These are phyloP conservation scores for Schizothorax lantsangensis DNA, from an alignment of 2,797 vertebrate genomes.

Conservation along the genomic window DNA sequence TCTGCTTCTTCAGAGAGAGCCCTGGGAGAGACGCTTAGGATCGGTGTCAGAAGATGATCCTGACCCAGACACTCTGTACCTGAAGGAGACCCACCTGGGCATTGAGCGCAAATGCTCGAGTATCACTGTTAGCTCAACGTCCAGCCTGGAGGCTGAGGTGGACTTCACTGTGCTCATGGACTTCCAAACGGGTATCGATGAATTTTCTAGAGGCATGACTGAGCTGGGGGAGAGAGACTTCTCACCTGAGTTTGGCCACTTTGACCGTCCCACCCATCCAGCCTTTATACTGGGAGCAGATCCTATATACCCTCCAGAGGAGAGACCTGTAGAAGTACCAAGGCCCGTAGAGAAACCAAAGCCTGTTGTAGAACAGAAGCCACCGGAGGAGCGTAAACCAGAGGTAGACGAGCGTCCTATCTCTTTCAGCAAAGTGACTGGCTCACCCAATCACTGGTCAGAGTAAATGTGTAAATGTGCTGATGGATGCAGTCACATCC, in stretches of 20 bases:
- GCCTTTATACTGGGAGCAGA: constrained; percentile 64
- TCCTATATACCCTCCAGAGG: constrained; percentile 58
- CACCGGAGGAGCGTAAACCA: constrained; percentile 57
- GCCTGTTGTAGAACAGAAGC: constrained; percentile 52
- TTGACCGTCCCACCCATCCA: constrained; percentile 73
- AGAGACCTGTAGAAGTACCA: constrained; percentile 51
- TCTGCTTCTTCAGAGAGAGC: constrained; percentile 80
- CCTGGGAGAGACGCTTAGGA: constrained; percentile 83
- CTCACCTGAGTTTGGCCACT: constrained; percentile 87
- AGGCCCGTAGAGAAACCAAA: constrained; percentile 52
- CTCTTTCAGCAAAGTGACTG: constrained; percentile 24
- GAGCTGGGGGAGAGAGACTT: constrained; percentile 80
- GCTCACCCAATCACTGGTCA: constrained; percentile 35
- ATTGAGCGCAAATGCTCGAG: constrained; percentile 97
- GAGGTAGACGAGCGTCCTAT: constrained; percentile 57
- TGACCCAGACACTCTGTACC: constrained; percentile 88
- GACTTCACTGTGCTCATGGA: constrained; percentile 97
- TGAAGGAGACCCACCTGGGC: constrained; percentile 94
- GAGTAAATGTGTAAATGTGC: constrained; percentile 43
- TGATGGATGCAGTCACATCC: constrained; percentile 55
- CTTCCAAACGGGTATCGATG: constrained; percentile 94
- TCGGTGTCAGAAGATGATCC: constrained; percentile 90
- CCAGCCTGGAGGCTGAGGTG: constrained; percentile 95
- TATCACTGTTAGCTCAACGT: constrained; percentile 97
- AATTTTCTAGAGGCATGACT: constrained; percentile 88